phyloP scores from a whole-genome alignment of 1,140 invertebrate species.

The Colletes latitarsis region DNA sequence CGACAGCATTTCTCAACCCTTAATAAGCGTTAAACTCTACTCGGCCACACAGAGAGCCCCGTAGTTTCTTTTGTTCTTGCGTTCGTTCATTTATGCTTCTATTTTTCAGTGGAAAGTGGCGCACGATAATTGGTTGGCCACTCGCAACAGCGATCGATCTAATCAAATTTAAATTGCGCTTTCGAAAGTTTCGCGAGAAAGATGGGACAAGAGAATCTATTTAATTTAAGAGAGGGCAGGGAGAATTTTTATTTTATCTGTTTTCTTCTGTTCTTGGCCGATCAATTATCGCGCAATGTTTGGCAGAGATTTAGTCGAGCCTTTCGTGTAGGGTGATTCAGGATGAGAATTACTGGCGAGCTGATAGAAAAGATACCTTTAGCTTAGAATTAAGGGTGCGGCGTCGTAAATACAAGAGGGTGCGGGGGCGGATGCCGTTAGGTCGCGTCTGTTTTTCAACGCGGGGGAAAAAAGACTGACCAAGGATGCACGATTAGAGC shows the following conservation, averaged over 20 bases:
- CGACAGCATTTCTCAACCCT: not conserved
- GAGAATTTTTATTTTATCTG: too few relatives aligned
- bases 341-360: not conserved
- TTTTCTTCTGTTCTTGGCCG: not conserved
- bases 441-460: not conserved
- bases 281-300: constrained; percentile 1
- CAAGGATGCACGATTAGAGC: constrained; percentile 7
- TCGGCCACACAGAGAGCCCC: not conserved
- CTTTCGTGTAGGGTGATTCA: not conserved
- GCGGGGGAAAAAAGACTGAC: not conserved
- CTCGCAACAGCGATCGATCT: not conserved
- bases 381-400: not conserved
- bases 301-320: not conserved
- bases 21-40: not conserved
- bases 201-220: too few relatives aligned
- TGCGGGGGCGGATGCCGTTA: not conserved
- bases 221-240: too few relatives aligned
- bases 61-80: not conserved
- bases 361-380: constrained; percentile 9
- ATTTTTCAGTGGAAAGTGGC: not conserved
- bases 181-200: too few relatives aligned
- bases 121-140: not conserved
- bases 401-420: not conserved
- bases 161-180: too few relatives aligned
- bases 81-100: not conserved